These are phyloP conservation scores for Harpagoxenus sublaevis DNA, from an alignment of 2,888 invertebrate species.

Conservation along the genomic window DNA sequence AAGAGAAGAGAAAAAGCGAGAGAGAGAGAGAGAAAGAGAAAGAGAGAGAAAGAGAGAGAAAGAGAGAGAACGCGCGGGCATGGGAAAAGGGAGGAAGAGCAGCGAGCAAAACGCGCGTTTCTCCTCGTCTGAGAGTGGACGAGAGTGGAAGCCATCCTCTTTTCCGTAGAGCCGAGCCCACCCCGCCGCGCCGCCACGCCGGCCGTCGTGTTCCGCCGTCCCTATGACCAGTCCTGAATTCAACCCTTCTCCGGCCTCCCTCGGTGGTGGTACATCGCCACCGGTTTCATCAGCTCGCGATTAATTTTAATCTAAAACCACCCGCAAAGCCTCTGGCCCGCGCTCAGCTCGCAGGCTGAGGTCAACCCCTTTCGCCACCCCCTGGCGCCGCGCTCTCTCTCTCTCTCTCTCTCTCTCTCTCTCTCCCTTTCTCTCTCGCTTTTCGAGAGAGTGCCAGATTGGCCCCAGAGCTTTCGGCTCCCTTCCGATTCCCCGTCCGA, in stretches of 20 bases:
- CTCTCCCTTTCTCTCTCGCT: constrained; percentile 1
- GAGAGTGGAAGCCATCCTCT: constrained; percentile 74
- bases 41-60: constrained; percentile 55
- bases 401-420: not conserved
- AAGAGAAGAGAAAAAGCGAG: constrained; percentile 57
- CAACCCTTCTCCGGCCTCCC: constrained; percentile 74
- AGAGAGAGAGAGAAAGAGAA: constrained; percentile 31
- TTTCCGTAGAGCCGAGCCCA: constrained; percentile 70
- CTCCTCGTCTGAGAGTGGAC: constrained; percentile 74
- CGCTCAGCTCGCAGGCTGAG: constrained; percentile 76
- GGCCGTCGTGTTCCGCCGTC: constrained; percentile 59
- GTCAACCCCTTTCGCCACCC: constrained; percentile 77
- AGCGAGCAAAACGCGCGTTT: constrained; percentile 34
- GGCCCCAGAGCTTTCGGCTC: constrained; percentile 70
- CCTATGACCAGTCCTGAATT: constrained; percentile 71
- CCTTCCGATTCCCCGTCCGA: constrained; percentile 54
- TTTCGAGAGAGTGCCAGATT: constrained; percentile 71
- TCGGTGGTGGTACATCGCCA: constrained; percentile 67
- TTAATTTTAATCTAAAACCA: constrained; percentile 84
- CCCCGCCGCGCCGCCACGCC: constrained; percentile 42
- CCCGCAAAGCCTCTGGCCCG: constrained; percentile 80
- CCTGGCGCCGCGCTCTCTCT: not conserved
- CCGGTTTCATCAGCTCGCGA: constrained; percentile 81
- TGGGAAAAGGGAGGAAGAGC: constrained; percentile 54
- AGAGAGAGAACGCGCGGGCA: constrained; percentile 8